Evolutionary conservation across 2,888 invertebrate genomes (phyloP), one percentile per base, ranked within the genome.

Genomic region (Harpalus rufipes): DNA sequence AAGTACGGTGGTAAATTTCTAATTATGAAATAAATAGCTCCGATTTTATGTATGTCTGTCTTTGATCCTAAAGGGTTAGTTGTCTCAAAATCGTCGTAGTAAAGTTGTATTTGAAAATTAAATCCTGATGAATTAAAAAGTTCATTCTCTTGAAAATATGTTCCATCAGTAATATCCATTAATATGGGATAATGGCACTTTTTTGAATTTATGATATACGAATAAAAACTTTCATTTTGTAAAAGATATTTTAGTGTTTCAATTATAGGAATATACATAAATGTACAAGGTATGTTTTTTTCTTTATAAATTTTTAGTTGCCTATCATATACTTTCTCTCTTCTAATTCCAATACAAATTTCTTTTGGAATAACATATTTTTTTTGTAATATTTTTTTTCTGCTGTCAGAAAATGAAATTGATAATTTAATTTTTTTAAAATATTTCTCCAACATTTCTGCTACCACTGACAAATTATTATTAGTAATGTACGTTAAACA

Each of bases 11-110:
- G 86, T 51, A 88, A 83, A 85, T 86, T 86, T 59, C 72, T 58
- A 12, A 87, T 79, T 10, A 72, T 86, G 81, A 87, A 85, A 86
- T 87, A 87, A 63, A 86, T 32, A 14, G 86, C 87, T 12, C 86
- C 86, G 25, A 87, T 86, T 86, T 87, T 87, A 82, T 87, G 21
- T 21, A 21, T 21, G 21, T 86, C 85, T 39, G 86, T 85, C 86
- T 87, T 87, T 41, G 81, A 85, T 1, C 87, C 87, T 51, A 87
- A 65, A 32, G 87, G 87, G 21, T 87, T 87, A 58, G 81, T 58
- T 7, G 84, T 85, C 86, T 87, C 87, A 80, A 87, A 86, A n/a
- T 87, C 86, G 85, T 87, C 87, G 61, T 82, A 86, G 82, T 86
- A 87, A 10, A 83, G 16, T 85, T 85, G 84, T 25, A 81, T 21